Base-by-base conservation (phyloP, 37 sponge, comb jelly and placozoan species). In the Spongilla lacustris region DNA sequence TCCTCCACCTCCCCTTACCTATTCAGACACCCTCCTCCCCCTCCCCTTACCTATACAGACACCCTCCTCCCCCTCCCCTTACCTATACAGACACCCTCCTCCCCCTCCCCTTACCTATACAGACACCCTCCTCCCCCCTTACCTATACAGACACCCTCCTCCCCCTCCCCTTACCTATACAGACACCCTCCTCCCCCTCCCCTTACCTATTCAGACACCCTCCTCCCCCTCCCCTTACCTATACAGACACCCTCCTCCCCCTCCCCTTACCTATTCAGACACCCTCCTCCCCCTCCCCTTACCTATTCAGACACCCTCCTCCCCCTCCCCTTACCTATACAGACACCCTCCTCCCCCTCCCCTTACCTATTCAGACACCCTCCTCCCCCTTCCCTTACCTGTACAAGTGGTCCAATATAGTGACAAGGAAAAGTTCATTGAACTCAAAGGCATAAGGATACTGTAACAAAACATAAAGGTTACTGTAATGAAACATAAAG, bases 391-490 rank as follows among this genome's bases (percentile, higher is more conserved):
- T n/a, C 41, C 41, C 58, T 31, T 35, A 90, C 96, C 92, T 95
- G 89, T 95, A 97, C 30, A 98, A 70, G 70, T 98, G 99, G 25
- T 98, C 96, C 48, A 95, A 85, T 28, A 98, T 92, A 37, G 93
- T 91, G 32, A 96, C 78, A 27, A 98, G 89, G 68, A 97, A 96
- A 49, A 89, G 85, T 71, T 98, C 98, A 81, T 98, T 98, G 93
- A 98, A 98, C 79, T 98, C 95, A 87, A 96, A 98, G 84, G 91
- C 94, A 75, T 89, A 93, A 17, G 99, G 99, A 86, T 95, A 96
- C 86, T 97, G 90, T 72, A 46, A 46, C 8, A 10, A 8, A 46
- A 46, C 8, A 46, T 46, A 94, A 94, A n/a, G n/a, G n/a, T n/a
- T n/a, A n/a, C n/a, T n/a, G n/a, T n/a, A n/a, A n/a, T n/a, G n/a